Conservation (phyloP, 2,888 invertebrate genomes). For the Pristionchus maxplancki region DNA sequence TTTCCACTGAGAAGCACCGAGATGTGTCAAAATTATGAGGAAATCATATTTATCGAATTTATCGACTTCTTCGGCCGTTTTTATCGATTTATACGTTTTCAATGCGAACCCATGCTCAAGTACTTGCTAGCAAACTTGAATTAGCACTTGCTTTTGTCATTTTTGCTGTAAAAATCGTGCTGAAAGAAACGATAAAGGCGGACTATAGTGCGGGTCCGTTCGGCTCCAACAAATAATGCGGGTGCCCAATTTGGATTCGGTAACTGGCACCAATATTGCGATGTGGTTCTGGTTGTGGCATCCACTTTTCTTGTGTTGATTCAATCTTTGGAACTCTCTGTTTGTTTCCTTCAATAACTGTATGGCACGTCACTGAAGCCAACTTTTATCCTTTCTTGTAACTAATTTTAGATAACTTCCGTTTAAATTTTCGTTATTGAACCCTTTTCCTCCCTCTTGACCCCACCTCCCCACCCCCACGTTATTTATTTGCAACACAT, state of each 20-base stretch:
- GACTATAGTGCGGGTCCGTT: conserved; percentile 17
- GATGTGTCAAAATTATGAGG: background rate
- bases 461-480: background rate
- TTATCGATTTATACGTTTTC: background rate
- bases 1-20: too few relatives aligned
- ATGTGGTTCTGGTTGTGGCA: background rate
- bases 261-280: background rate
- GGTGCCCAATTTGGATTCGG: conserved; percentile 34
- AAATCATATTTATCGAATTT: background rate
- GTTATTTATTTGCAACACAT: background rate
- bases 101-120: background rate
- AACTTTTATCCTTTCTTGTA: background rate
- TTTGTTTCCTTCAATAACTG: background rate
- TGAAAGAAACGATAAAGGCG: conserved; percentile 29
- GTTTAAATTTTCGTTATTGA: background rate
- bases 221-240: conserved; percentile 43
- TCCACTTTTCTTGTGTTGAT: background rate
- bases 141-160: background rate
- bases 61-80: background rate
- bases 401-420: background rate
- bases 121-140: background rate
- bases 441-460: background rate
- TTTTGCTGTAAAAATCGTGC: background rate
- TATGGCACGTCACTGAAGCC: background rate
- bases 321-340: background rate